Evolutionary conservation across 2,797 vertebrate species (phyloP).

Genomic region (Podargus strigoides): DNA sequence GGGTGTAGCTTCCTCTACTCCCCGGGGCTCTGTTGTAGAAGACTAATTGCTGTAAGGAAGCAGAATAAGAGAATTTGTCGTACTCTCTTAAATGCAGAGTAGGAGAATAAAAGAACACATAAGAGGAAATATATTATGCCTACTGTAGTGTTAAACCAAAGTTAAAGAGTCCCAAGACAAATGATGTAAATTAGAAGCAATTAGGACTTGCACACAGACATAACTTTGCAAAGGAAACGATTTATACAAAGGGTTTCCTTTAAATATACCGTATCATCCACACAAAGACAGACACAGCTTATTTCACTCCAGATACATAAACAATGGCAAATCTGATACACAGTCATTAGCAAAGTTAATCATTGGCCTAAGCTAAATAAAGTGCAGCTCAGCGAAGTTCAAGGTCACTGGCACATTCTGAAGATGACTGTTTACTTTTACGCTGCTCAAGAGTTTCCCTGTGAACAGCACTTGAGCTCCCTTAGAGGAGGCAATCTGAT

Average conservation of each 20-base stretch:
- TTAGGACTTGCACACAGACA: not conserved
- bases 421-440: not conserved
- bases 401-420: constrained; percentile 21
- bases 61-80: not conserved
- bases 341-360: constrained; percentile 40
- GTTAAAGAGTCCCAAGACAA: not conserved
- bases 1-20: constrained; percentile 27
- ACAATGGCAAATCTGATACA: not conserved
- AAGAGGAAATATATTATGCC: not conserved
- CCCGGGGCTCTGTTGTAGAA: not conserved
- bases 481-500: not conserved
- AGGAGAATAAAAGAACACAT: not conserved
- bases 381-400: not conserved
- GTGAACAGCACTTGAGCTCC: not conserved
- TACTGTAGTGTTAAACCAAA: not conserved
- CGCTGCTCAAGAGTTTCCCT: not conserved
- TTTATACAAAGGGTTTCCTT: constrained; percentile 5
- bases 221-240: constrained; percentile 9
- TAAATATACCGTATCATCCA: not conserved
- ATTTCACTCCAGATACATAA: not conserved
- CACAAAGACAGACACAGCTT: not conserved
- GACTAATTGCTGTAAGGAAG: not conserved
- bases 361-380: not conserved
- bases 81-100: not conserved
- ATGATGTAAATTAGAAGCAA: constrained; percentile 10